A percentile compares a stretch with the other conserved stretches of the same genome.
These are phyloP conservation scores for Grus americana DNA, from an alignment of 2,113 vertebrate genomes.

Conservation along the genomic window DNA sequence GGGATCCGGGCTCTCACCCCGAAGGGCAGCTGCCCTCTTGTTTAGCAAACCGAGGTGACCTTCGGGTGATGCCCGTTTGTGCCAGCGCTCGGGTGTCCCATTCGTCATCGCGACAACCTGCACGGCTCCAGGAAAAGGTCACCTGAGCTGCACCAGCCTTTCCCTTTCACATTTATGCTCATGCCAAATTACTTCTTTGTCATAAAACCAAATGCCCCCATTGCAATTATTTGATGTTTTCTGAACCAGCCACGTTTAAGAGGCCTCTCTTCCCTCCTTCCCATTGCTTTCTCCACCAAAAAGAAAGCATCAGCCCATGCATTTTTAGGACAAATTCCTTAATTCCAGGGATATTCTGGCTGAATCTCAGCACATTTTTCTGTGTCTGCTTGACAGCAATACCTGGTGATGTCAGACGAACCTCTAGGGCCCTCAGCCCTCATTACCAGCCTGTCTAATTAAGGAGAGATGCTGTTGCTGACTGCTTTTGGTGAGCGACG, in stretches of 20 bases:
- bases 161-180: slow-evolving; percentile 40
- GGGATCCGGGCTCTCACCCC: rapidly evolving
- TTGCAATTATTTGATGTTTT: not conserved
- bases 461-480: slow-evolving; percentile 19
- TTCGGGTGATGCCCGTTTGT: not conserved
- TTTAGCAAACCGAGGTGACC: not conserved
- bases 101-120: not conserved
- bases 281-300: not conserved
- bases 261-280: not conserved
- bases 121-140: slow-evolving; percentile 44
- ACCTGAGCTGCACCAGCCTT: slow-evolving; percentile 14
- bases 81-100: not conserved
- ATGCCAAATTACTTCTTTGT: slow-evolving; percentile 17
- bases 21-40: not conserved
- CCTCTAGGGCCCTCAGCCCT: slow-evolving; percentile 44
- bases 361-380: slow-evolving; percentile 1
- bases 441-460: slow-evolving; percentile 55
- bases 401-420: slow-evolving; percentile 57
- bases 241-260: not conserved
- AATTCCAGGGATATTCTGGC: not conserved
- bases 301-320: not conserved
- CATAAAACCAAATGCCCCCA: not conserved
- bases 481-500: not conserved
- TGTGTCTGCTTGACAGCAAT: slow-evolving; percentile 49
- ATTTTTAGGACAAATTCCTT: slow-evolving; percentile 16